phyloP scores from a whole-genome alignment of 2,797 vertebrate species.

The Agapornis canus region DNA sequence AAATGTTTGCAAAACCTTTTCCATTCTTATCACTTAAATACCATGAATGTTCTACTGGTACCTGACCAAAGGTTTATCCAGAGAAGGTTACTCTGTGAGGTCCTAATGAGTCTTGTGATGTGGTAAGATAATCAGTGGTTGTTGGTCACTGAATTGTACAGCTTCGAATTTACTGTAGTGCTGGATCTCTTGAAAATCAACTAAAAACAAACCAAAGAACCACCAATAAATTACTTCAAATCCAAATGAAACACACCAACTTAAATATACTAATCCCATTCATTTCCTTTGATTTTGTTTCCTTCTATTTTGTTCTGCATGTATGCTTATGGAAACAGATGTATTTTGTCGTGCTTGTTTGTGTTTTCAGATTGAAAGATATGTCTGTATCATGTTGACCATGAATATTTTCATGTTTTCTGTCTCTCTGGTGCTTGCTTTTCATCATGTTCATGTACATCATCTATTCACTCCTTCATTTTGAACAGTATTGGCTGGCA shows the following conservation, averaged over 20 bases:
- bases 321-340: background rate
- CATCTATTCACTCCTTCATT: slow-evolving; percentile 55
- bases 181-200: background rate
- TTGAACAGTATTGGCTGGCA: slow-evolving; percentile 75
- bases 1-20: slow-evolving; percentile 15
- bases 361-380: background rate
- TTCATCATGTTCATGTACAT: slow-evolving; percentile 46
- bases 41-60: background rate
- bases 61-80: background rate
- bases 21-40: background rate
- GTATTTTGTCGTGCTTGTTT: background rate
- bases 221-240: background rate
- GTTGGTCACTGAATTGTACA: background rate
- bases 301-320: background rate
- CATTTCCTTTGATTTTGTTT: background rate
- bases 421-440: slow-evolving; percentile 32
- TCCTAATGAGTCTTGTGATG: background rate
- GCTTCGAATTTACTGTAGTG: background rate
- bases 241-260: background rate
- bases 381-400: background rate
- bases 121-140: background rate
- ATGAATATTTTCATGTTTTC: slow-evolving; percentile 34
- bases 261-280: background rate
- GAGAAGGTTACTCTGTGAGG: background rate
- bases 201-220: background rate